These are phyloP conservation scores for Subacronicta megacephala DNA, from an alignment of 2,888 invertebrate genomes.

Conservation along the genomic window DNA sequence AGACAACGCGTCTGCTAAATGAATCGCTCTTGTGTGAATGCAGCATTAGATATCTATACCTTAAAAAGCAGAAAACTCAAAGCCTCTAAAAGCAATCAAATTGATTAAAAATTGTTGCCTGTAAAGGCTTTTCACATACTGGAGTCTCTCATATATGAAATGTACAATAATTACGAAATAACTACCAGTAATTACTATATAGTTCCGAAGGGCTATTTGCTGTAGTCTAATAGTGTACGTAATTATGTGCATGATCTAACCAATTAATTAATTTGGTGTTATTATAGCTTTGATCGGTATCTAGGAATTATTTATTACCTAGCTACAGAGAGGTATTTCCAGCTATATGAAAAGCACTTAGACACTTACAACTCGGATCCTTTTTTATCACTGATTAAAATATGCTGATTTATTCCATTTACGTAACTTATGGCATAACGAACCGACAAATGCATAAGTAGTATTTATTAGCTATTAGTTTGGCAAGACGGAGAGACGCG, in stretches of 20 bases:
- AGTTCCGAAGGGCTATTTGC: conserved; percentile 1
- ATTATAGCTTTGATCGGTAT: conserved; percentile 11
- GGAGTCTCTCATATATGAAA: conserved; percentile 20
- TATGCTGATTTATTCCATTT: too few relatives aligned
- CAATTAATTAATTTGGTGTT: conserved; percentile 23
- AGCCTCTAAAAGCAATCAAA: conserved; percentile 13
- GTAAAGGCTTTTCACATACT: conserved; percentile 10
- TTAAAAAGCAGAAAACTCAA: background rate
- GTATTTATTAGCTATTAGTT: too few relatives aligned
- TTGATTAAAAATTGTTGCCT: conserved; percentile 15
- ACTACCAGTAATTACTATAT: conserved; percentile 19
- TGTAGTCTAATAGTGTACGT: conserved; percentile 9
- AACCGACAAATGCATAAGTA: too few relatives aligned
- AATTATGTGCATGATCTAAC: conserved; percentile 17
- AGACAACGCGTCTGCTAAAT: too few relatives aligned
- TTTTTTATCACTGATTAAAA: too few relatives aligned
- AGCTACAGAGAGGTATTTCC: conserved; percentile 6
- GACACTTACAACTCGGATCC: too few relatives aligned
- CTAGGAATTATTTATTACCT: background rate
- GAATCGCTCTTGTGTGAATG: too few relatives aligned
- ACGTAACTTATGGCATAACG: too few relatives aligned
- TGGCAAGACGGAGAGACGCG: too few relatives aligned
- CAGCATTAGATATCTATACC: background rate
- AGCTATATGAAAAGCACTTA: background rate
- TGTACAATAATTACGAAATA: conserved; percentile 22